Evolutionary conservation across 2,888 invertebrate species (phyloP), one percentile per base, ranked within the genome.

Genomic region (Perithous albicinctus): DNA sequence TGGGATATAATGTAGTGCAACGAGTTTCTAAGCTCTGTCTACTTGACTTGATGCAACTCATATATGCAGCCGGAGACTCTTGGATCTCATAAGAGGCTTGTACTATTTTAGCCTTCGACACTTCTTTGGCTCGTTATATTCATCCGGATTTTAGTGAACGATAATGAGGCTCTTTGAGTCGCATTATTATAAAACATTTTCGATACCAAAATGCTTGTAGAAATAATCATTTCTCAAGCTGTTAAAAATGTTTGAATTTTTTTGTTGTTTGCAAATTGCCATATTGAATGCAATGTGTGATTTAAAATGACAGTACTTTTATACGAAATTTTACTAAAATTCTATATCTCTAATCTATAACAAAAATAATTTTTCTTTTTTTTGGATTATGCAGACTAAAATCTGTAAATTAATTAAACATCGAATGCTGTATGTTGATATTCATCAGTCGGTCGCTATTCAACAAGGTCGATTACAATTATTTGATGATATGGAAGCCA

Each of bases 11-110:
- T 38, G 32, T 46, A 63, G 54, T 18, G 46, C 15, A 12, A 38
- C 38, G 43, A n/a, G n/a, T n/a, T 43, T 46, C n/a, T 46, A 32
- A 59, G 35, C 35, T 79, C 73, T 46, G 64, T 70, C 80, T 77
- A 73, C 51, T 83, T 83, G 67, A 67, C 10, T 32, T 43, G 80
- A 83, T 80, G 69, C 72, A 80, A 67, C 77, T 83, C 69, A 54
- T 38, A 29, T 15, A n/a, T n/a, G n/a, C n/a, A n/a, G 56, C 46
- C 59, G 46, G 8, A 18, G 46, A 51, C 26, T 20, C 15, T 46
- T n/a, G 12, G 15, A 75, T 59, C 46, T 46, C 15, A 20, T 51
- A 29, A 54, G 54, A 74, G n/a, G 32, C n/a, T 12, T n/a, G 29
- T 20, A 64, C 26, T 38, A 26, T 72, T 72, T 66, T 66, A 26